phyloP scores from a whole-genome alignment of 2,113 vertebrate genomes.

The Pachycephala philippinensis region DNA sequence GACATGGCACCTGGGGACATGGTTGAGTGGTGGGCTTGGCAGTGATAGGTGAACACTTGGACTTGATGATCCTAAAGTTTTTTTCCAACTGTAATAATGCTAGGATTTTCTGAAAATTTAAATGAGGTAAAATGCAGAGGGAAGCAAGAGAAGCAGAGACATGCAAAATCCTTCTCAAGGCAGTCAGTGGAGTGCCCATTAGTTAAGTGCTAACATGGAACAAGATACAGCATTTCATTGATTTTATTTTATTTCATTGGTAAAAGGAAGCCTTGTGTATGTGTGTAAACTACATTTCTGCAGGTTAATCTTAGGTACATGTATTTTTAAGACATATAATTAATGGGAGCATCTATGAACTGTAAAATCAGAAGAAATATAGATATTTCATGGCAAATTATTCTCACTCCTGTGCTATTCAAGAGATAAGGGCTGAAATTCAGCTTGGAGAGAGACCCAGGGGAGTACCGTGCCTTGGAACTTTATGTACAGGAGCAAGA shows the following conservation, averaged over 20 bases:
- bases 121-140: background rate
- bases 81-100: background rate
- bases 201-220: background rate
- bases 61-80: background rate
- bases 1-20: background rate
- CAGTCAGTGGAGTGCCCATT: background rate
- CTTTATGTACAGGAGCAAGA: background rate
- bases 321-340: background rate
- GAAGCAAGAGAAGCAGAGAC: background rate
- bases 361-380: background rate
- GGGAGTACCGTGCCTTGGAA: constrained; percentile 1
- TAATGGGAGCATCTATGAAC: background rate
- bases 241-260: background rate
- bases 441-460: background rate
- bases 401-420: background rate
- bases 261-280: background rate
- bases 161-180: background rate
- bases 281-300: background rate
- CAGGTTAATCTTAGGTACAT: background rate
- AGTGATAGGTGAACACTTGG: background rate
- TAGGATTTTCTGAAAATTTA: background rate
- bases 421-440: constrained; percentile 29
- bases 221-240: background rate
- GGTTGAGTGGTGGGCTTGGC: too few relatives aligned
- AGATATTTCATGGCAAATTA: background rate